Conservation (phyloP, 2,888 invertebrate species). For the Rhynchonema sp. region DNA sequence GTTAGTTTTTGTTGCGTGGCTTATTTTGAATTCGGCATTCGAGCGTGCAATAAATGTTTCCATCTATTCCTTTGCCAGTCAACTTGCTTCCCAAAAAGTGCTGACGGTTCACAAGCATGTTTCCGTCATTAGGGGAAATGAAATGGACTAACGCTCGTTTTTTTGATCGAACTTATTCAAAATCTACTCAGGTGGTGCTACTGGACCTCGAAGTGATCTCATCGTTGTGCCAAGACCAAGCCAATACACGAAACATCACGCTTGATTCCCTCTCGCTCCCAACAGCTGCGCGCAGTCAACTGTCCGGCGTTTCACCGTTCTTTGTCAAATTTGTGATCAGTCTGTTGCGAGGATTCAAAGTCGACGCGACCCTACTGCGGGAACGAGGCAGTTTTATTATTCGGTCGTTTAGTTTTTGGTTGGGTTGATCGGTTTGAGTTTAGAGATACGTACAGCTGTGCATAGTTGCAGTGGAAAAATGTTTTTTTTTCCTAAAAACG, state of each 20-base stretch:
- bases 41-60: too few relatives aligned
- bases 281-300: slow-evolving; percentile 3
- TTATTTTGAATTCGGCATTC: background rate
- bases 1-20: slow-evolving; percentile 17
- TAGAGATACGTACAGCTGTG: too few relatives aligned
- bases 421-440: too few relatives aligned
- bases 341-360: slow-evolving; percentile 60
- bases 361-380: slow-evolving; percentile 62
- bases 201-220: slow-evolving; percentile 71
- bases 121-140: too few relatives aligned
- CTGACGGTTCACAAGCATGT: too few relatives aligned
- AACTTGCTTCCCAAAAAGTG: too few relatives aligned
- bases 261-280: slow-evolving; percentile 6
- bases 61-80: too few relatives aligned
- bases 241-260: background rate
- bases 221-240: slow-evolving; percentile 18
- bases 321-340: slow-evolving; percentile 74
- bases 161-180: too few relatives aligned
- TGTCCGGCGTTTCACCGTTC: slow-evolving; percentile 22
- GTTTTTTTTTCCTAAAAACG: too few relatives aligned
- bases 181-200: slow-evolving; percentile 66
- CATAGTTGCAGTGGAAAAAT: too few relatives aligned
- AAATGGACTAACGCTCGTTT: too few relatives aligned
- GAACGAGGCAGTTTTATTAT: slow-evolving; percentile 87
- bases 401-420: slow-evolving; percentile 41